phyloP scores from a whole-genome alignment of 37 sponge, comb jelly and placozoan species.

The Aplysina aerophoba region DNA sequence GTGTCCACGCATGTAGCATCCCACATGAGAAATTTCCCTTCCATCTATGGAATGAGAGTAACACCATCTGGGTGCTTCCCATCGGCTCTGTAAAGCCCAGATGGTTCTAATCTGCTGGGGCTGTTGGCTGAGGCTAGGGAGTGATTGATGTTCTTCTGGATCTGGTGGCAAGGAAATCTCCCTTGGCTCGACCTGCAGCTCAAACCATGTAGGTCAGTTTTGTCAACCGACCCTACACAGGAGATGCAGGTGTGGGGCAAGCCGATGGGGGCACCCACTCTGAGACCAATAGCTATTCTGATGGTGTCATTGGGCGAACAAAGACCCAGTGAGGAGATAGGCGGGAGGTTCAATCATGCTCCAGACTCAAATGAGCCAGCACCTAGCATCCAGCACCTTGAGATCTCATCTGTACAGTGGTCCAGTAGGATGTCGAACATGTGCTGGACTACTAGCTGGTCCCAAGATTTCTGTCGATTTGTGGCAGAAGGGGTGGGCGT shows the following conservation, averaged over 20 bases:
- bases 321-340: conserved; percentile 31
- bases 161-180: conserved; percentile 17
- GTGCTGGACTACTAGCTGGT: background rate
- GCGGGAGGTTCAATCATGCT: conserved; percentile 13
- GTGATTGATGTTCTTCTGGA: conserved; percentile 28
- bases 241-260: conserved; percentile 32
- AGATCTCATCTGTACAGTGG: conserved; percentile 1
- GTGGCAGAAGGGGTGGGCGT: background rate
- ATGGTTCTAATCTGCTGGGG: conserved; percentile 24
- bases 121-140: conserved; percentile 30
- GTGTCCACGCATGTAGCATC: too few species aligned
- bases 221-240: conserved; percentile 40
- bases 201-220: conserved; percentile 18
- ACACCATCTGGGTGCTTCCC: conserved; percentile 42
- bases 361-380: conserved; percentile 28
- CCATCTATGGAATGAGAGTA: conserved; percentile 39
- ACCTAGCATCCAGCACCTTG: conserved; percentile 1
- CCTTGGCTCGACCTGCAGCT: conserved; percentile 30
- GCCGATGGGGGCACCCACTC: conserved; percentile 34
- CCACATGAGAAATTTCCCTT: background rate
- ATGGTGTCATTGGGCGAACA: background rate
- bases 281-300: conserved; percentile 43
- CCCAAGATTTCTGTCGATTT: conserved; percentile 36
- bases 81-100: conserved; percentile 23
- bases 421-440: conserved; percentile 9